Percentiles rank a stretch among this genome's conserved stretches.
Evolutionary conservation across 2,113 vertebrate species (phyloP).

Genomic region (Tamias sibiricus): DNA sequence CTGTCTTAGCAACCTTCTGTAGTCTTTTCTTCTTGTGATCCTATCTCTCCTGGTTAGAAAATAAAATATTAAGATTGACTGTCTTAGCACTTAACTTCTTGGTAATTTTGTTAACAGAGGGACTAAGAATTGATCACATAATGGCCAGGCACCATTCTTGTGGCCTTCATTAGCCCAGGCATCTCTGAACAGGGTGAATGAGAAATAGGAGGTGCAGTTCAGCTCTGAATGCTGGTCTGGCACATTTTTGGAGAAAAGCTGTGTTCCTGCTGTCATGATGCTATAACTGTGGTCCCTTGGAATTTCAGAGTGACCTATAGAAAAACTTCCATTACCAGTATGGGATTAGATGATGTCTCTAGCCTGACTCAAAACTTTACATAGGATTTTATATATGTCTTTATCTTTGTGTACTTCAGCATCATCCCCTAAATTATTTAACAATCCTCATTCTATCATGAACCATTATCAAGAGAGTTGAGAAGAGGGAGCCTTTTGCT

Average conservation of each 20-base stretch:
- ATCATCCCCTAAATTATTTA: not conserved
- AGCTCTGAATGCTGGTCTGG: not conserved
- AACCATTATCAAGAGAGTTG: not conserved
- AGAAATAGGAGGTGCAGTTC: not conserved
- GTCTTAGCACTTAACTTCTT: not conserved
- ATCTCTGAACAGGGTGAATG: not conserved
- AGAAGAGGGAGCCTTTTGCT: not conserved
- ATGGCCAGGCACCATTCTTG: not conserved
- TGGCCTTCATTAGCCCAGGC: not conserved
- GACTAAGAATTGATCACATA: not conserved
- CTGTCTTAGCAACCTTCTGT: not conserved
- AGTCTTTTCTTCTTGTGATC: constrained; percentile 20
- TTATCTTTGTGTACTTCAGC: not conserved
- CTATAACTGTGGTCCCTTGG: not conserved
- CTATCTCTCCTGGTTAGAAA: not conserved
- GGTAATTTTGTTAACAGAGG: not conserved
- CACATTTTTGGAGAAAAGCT: not conserved
- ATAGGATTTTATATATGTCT: not conserved
- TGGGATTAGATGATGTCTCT: not conserved
- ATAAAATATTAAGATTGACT: not conserved
- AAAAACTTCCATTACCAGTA: not conserved
- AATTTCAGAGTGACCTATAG: not conserved
- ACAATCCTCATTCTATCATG: not conserved
- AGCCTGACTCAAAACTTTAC: not conserved
- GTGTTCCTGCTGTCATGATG: not conserved